These are phyloP conservation scores for Dinothrombium tinctorium DNA, from an alignment of 1,140 invertebrate genomes.

Conservation along the genomic window DNA sequence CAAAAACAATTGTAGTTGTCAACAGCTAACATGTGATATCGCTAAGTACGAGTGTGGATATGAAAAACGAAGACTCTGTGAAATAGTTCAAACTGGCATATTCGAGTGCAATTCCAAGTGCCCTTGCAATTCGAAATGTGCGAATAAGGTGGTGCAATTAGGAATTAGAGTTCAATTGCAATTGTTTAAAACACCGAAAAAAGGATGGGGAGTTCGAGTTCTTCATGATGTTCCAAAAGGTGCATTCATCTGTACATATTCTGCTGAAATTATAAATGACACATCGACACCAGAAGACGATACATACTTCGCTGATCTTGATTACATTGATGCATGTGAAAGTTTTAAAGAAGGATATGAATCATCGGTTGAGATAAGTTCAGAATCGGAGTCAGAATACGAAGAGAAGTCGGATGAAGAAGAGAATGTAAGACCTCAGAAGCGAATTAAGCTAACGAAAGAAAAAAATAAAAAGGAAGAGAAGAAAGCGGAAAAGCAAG, in stretches of 20 bases:
- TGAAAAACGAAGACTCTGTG: slow-evolving; percentile 31
- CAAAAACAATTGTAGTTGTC: slow-evolving; percentile 21
- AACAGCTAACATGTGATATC: slow-evolving; percentile 22
- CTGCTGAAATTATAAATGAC: slow-evolving; percentile 75
- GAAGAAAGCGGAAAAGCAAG: neutral
- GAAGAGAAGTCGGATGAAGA: neutral
- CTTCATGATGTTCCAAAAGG: slow-evolving; percentile 40
- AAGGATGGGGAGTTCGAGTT: slow-evolving; percentile 75
- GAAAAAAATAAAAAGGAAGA: neutral
- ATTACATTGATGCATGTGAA: slow-evolving; percentile 41
- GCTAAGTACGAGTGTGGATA: slow-evolving; percentile 44
- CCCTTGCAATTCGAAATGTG: slow-evolving; percentile 38
- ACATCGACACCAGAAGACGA: slow-evolving; percentile 45
- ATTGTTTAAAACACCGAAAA: slow-evolving; percentile 6
- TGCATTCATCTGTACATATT: slow-evolving; percentile 67
- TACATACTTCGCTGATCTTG: slow-evolving; percentile 53
- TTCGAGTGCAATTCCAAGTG: slow-evolving; percentile 81
- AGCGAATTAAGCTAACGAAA: neutral
- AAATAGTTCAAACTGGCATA: slow-evolving; percentile 19
- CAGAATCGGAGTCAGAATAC: neutral
- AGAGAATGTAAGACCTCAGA: too few relatives aligned
- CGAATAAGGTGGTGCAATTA: slow-evolving; percentile 64
- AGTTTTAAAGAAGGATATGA: slow-evolving; percentile 3
- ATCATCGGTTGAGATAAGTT: neutral
- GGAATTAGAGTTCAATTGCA: slow-evolving; percentile 23